A percentile compares a stretch with the other conserved stretches of the same genome.
These are phyloP conservation scores for Cordilura impudica DNA, from an alignment of 2,888 invertebrate genomes.

Conservation along the genomic window DNA sequence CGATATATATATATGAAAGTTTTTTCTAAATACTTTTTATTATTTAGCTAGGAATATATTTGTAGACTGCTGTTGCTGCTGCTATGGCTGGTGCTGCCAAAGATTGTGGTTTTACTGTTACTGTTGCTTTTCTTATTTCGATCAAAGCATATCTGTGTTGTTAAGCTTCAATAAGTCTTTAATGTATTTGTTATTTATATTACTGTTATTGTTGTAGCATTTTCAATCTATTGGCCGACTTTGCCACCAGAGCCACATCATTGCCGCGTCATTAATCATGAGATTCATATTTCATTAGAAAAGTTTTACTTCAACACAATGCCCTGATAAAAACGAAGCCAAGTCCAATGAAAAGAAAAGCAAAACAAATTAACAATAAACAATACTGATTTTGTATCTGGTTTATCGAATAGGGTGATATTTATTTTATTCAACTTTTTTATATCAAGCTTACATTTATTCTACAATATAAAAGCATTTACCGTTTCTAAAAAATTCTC, in stretches of 20 bases:
- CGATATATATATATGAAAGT: constrained; percentile 25
- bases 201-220: constrained; percentile 37
- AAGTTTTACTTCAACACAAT: constrained; percentile 42
- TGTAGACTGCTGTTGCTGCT: background rate
- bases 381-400: constrained; percentile 10
- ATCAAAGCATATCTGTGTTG: constrained; percentile 46
- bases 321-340: background rate
- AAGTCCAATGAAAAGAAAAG: constrained; percentile 17
- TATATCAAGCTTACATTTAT: no score
- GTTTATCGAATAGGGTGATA: background rate
- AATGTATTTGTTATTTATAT: constrained; percentile 50
- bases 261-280: constrained; percentile 58
- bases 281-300: constrained; percentile 60
- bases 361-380: constrained; percentile 21
- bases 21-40: constrained; percentile 42
- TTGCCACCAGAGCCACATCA: constrained; percentile 43
- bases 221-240: constrained; percentile 39
- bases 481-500: no score
- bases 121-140: constrained; percentile 11
- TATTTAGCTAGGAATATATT: constrained; percentile 1
- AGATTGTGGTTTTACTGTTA: background rate
- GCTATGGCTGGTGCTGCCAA: background rate
- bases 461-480: no score
- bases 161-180: constrained; percentile 45
- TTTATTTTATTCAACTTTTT: no score